phyloP scores from a whole-genome alignment of 2,113 vertebrate species.

The Scytalopus superciliaris region DNA sequence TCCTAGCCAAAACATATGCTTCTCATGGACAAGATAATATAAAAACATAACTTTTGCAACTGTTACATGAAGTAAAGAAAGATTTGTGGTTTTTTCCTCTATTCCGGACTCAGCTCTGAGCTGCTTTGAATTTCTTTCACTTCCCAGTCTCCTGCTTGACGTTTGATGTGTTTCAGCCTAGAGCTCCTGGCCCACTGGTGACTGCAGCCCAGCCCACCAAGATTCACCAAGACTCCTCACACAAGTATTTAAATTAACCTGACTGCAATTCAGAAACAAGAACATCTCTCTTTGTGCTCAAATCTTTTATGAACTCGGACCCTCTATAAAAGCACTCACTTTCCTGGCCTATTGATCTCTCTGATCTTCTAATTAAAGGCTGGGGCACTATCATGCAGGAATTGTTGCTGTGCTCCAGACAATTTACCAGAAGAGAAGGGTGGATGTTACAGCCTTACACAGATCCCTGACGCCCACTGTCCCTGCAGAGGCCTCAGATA shows the following conservation, averaged over 20 bases:
- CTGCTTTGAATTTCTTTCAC: not conserved
- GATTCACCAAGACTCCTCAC: not conserved
- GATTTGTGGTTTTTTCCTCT: rapidly evolving
- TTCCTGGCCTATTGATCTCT: not conserved
- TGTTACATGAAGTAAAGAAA: not conserved
- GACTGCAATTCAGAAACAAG: not conserved
- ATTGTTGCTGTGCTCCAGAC: not conserved
- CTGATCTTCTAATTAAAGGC: not conserved
- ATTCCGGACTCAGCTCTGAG: not conserved
- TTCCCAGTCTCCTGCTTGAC: not conserved
- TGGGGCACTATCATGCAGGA: not conserved
- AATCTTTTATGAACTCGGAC: not conserved
- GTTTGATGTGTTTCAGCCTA: not conserved
- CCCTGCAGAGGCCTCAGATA: not conserved
- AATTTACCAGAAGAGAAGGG: not conserved
- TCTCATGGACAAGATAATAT: not conserved
- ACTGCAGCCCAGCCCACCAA: not conserved
- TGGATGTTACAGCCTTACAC: not conserved
- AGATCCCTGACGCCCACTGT: not conserved
- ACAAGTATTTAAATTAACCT: not conserved
- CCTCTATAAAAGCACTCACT: not conserved
- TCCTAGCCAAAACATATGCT: not conserved
- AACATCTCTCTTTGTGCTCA: not conserved
- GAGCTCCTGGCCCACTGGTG: not conserved
- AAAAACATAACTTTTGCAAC: not conserved